Evolutionary conservation across 2,113 vertebrate genomes (phyloP).

Genomic region (Laticauda laticaudata): DNA sequence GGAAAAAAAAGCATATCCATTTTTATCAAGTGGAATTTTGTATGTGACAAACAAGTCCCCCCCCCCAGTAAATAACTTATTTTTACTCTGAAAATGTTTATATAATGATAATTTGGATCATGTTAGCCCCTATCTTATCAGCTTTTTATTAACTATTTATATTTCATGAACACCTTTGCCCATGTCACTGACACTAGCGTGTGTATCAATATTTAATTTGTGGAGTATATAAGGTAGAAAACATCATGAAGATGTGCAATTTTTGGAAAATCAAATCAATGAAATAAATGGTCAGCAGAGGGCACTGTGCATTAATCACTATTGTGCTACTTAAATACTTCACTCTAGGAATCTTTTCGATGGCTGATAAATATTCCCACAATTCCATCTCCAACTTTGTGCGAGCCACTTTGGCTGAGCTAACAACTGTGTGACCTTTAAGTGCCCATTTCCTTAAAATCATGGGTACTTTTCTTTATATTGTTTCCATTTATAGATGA

Average conservation of each 20-base stretch:
- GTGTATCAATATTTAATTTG: not conserved
- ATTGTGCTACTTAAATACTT: not conserved
- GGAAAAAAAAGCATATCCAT: not conserved
- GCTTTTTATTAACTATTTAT: not conserved
- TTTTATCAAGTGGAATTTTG: not conserved
- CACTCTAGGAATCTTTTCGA: not conserved
- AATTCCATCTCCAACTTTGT: not conserved
- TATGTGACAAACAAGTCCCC: not conserved
- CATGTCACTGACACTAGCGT: not conserved
- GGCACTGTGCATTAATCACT: constrained; percentile 40
- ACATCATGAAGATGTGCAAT: not conserved
- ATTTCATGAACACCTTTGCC: not conserved
- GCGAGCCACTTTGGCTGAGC: not conserved
- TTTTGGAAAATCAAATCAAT: not conserved
- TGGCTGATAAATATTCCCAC: constrained; percentile 10
- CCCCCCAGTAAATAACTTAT: not conserved
- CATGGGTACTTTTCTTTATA: not conserved
- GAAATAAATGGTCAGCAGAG: constrained; percentile 52
- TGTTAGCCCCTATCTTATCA: not conserved
- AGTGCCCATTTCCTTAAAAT: not conserved
- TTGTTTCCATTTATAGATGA: constrained; percentile 1
- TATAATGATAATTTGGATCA: not conserved
- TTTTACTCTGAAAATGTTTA: not conserved
- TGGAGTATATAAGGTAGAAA: not conserved
- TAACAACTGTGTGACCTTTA: not conserved